phyloP scores from a whole-genome alignment of 37 sponge, comb jelly and placozoan species.

The Geodia barretti region DNA sequence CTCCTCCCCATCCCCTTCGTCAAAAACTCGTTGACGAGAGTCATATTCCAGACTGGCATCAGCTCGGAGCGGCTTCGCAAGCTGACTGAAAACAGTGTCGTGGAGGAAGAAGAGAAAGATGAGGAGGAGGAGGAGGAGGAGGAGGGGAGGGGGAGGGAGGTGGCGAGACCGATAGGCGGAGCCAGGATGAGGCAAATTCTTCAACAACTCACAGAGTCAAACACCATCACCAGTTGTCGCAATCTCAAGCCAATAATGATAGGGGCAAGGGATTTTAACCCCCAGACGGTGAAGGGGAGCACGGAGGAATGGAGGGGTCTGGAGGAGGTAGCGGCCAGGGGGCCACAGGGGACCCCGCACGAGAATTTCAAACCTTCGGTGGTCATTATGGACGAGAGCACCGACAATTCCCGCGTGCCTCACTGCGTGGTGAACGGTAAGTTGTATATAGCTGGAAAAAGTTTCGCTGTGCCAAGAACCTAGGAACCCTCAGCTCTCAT shows the following conservation, averaged over 20 bases:
- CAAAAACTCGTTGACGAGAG: conserved; percentile 12
- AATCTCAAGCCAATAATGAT: conserved; percentile 11
- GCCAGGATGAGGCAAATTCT: background rate
- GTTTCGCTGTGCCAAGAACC: too few species aligned
- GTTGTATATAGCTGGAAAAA: too few species aligned
- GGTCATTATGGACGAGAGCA: conserved; percentile 36
- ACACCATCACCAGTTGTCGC: background rate
- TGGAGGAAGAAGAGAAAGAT: background rate
- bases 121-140: background rate
- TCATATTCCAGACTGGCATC: conserved; percentile 32
- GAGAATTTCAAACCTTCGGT: conserved; percentile 29
- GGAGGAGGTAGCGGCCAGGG: conserved; percentile 25
- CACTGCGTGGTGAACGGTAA: conserved; percentile 57
- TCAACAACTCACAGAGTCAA: background rate
- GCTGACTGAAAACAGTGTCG: background rate
- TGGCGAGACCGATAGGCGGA: background rate
- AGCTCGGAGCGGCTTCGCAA: background rate
- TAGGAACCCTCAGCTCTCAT: too few species aligned
- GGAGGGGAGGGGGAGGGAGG: background rate
- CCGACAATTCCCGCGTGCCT: conserved; percentile 51
- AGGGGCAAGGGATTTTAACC: conserved; percentile 32
- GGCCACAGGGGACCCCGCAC: background rate
- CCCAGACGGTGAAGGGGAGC: background rate
- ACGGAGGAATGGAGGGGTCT: conserved; percentile 26
- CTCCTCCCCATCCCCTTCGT: conserved; percentile 57